phyloP scores from a whole-genome alignment of 2,888 invertebrate genomes.

The Drosophila heteroneura region DNA sequence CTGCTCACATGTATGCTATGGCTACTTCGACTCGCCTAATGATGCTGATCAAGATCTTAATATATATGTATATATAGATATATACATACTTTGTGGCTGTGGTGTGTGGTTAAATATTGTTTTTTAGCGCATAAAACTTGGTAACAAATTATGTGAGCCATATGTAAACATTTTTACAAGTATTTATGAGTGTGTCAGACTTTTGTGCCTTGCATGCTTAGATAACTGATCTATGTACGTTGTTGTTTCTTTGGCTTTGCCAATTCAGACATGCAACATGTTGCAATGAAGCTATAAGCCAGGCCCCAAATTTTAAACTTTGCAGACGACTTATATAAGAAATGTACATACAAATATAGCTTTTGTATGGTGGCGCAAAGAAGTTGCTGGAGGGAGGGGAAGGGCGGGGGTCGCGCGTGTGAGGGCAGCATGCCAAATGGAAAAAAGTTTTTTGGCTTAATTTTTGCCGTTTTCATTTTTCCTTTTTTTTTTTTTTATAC shows the following conservation, averaged over 20 bases:
- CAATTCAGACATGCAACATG: conserved; percentile 74
- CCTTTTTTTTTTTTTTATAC: conserved; percentile 24
- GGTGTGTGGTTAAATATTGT: conserved; percentile 12
- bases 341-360: conserved; percentile 14
- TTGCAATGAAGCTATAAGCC: conserved; percentile 70
- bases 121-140: conserved; percentile 29
- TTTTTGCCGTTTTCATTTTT: conserved; percentile 52
- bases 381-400: not conserved
- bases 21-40: not conserved
- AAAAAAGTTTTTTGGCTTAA: conserved; percentile 58
- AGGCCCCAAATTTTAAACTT: conserved; percentile 62
- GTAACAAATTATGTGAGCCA: conserved; percentile 25
- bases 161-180: conserved; percentile 14
- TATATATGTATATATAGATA: not conserved
- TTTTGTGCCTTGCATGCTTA: conserved; percentile 31
- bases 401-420: conserved; percentile 19
- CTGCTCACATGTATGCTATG: not conserved
- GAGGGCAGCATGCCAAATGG: conserved; percentile 60
- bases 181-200: conserved; percentile 24
- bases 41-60: not conserved
- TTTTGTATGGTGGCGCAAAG: not conserved
- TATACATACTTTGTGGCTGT: not conserved
- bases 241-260: conserved; percentile 38
- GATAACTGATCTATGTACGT: conserved; percentile 56
- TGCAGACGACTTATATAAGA: conserved; percentile 60